Percentiles rank a stretch among this genome's conserved stretches.
Evolutionary conservation across 2,888 invertebrate genomes (phyloP).

Genomic region (Tupiocoris notatus): DNA sequence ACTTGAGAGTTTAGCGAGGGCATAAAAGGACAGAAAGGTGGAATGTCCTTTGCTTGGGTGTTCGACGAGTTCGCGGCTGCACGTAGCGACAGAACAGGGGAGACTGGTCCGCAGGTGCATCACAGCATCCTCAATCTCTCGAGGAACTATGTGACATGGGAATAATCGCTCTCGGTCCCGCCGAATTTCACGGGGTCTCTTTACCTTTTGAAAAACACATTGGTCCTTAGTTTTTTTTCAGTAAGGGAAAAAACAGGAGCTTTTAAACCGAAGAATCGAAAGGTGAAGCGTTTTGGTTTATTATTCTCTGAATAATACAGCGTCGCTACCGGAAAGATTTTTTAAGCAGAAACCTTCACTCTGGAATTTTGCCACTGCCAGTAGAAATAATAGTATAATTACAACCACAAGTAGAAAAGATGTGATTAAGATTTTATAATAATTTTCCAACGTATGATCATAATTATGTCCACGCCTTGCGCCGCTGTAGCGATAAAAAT

Average conservation of each 20-base stretch:
- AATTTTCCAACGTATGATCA: too few species aligned
- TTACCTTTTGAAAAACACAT: background rate
- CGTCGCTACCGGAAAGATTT: too few species aligned
- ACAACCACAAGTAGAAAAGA: too few species aligned
- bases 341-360: too few species aligned
- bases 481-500: too few species aligned
- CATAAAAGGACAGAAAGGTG: slow-evolving; percentile 14
- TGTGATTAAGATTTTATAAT: too few species aligned
- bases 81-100: slow-evolving; percentile 19
- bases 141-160: slow-evolving; percentile 21
- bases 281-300: too few species aligned
- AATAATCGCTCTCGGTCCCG: slow-evolving; percentile 16
- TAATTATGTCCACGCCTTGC: too few species aligned
- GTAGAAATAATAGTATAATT: too few species aligned
- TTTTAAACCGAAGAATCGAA: background rate
- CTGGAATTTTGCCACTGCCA: too few species aligned
- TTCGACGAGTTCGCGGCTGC: slow-evolving; percentile 8
- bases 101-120: slow-evolving; percentile 11
- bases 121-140: background rate
- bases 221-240: background rate
- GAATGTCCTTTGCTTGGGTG: slow-evolving; percentile 33
- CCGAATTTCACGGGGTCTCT: slow-evolving; percentile 22
- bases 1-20: background rate
- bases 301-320: too few species aligned
- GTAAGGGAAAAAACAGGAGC: background rate